Evolutionary conservation across 1,140 invertebrate species (phyloP), one percentile per base, ranked within the genome.

Genomic region (Drosophila yakuba): DNA sequence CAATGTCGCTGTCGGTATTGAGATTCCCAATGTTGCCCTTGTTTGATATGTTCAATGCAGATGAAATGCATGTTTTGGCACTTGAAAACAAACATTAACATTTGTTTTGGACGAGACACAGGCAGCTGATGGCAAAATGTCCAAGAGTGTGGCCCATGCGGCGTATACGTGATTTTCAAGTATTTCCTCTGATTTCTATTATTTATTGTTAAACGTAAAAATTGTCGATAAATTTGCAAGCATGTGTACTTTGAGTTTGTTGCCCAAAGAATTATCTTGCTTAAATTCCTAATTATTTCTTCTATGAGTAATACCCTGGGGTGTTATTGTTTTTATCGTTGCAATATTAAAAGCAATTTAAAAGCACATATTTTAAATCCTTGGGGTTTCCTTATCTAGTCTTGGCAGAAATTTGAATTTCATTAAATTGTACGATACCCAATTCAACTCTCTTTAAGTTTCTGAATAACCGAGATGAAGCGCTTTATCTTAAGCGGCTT

Each of bases 81-180:
- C 36, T 68, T 54, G 25, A 50, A 78, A 82, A 60, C 44, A 78
- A 72, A 62, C 61, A 76, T 83, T 76, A 64, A 67, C 63, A 86
- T 74, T 74, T 85, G 56, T 54, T 66, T 52, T 48, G 38, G 12
- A 61, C 51, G 47, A 25, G 72, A 60, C 39, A 12, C 45, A 66
- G 63, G 56, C 59, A 66, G 66, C 43, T 74, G 47, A 43, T 52
- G 39, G 28, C 12, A 8, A 50, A 50, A 35, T 32, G 15, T 64
- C 32, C 66, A 23, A 35, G n/a, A 17, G 12, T 17, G 32, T 38
- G 48, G 39, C 17, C 58, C 58, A 79, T 35, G 35, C 23, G 62
- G 50, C 74, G 78, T 74, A 85, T 86, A 63, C 57, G 36, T 64
- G 17, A 67, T 67, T 6, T 50, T 35, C 2, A 41, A 15, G 17